These are phyloP conservation scores for Ylistrum balloti DNA, from an alignment of 1,140 invertebrate species.

Conservation along the genomic window DNA sequence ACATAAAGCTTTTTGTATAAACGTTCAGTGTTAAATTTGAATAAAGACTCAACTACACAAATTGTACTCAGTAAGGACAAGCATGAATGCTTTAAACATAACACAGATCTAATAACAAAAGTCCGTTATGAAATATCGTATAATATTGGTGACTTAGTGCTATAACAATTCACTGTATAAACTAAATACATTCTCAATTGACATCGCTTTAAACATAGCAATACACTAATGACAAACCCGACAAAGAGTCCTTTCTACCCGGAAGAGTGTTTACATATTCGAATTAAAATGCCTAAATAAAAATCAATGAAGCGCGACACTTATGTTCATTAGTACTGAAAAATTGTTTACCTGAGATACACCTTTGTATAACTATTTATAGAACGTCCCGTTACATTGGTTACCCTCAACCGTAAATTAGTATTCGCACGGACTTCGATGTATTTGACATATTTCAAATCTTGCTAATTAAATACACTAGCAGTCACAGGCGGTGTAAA, in stretches of 20 bases:
- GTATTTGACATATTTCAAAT: background rate
- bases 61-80: background rate
- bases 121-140: constrained; percentile 13
- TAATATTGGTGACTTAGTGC: background rate
- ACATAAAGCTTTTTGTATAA: background rate
- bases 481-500: background rate
- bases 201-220: background rate
- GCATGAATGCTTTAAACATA: background rate
- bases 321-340: constrained; percentile 6
- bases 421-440: too few species aligned
- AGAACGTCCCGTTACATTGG: background rate
- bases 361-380: background rate
- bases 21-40: background rate
- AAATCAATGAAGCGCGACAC: background rate
- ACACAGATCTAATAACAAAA: background rate
- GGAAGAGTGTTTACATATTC: background rate
- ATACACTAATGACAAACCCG: background rate
- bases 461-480: background rate
- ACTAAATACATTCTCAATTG: background rate
- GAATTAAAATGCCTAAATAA: background rate
- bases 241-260: background rate
- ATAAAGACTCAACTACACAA: too few species aligned
- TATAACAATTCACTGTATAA: background rate
- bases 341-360: background rate
- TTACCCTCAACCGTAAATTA: background rate